Evolutionary conservation across 2,888 invertebrate genomes (phyloP), one percentile per base, ranked within the genome.

Genomic region (Sylvicola fuscatus): DNA sequence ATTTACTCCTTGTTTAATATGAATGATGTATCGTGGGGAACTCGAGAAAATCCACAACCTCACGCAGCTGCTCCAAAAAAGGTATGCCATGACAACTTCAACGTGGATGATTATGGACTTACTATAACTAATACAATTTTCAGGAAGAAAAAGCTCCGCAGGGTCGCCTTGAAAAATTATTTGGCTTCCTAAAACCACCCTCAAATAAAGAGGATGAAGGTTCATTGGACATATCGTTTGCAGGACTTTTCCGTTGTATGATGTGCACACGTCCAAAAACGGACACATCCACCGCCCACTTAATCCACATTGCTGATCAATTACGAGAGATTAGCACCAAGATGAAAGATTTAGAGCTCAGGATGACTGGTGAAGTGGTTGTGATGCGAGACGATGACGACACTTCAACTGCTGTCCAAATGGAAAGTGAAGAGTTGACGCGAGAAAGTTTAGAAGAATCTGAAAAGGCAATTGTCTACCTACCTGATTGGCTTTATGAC

Each of bases 11-110:
- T 92, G 16, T 87, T 89, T 52, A 93, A 93, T 54, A 67, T 93
- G 61, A 86, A 93, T 54, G 81, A 87, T 48, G 82, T 93, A 3
- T 76, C 81, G 2, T 93, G 93, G 93, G 93, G 93, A 4, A 93
- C 93, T 0, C 64, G 93, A 40, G 93, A 92, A 54, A 75, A 68
- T 33, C 64, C 65, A 1, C 58, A 42, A 14, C 41, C 37, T 14
- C 37, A 42, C 17, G 41, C 42, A 16, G 36, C 37, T 28, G 28
- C 28, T 3, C 17, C 15, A 3, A 37, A 39, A 33, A 8, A 14
- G 16, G 29, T 29, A 29, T 8, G 4, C 21, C 8, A n/a, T n/a
- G n/a, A n/a, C n/a, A n/a, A n/a, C n/a, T n/a, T n/a, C n/a, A n/a
- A n/a, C n/a, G n/a, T n/a, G n/a, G n/a, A n/a, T n/a, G n/a, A n/a